Conservation (phyloP, 1,140 invertebrate species). For the Andricus grossulariae region DNA sequence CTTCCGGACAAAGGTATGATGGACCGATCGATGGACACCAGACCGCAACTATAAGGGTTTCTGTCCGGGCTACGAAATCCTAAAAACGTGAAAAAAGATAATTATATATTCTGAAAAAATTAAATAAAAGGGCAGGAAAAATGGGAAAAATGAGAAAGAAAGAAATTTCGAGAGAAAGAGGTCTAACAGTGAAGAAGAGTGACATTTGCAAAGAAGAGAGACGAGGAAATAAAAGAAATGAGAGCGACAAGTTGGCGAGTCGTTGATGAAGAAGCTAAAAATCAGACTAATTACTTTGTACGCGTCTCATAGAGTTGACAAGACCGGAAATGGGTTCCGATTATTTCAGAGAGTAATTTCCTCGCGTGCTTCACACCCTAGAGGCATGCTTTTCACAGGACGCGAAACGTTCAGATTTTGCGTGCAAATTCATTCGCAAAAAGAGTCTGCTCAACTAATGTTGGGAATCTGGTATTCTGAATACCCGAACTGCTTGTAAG, state of each 20-base stretch:
- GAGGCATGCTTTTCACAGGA: neutral
- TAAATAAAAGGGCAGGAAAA: neutral
- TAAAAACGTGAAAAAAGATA: too few species aligned
- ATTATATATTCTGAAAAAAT: neutral
- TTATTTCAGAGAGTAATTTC: conserved; percentile 13
- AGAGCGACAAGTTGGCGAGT: neutral
- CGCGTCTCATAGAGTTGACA: conserved; percentile 26
- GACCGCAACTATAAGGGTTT: too few species aligned
- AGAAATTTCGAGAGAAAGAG: neutral
- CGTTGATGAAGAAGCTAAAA: conserved; percentile 6
- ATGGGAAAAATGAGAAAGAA: neutral
- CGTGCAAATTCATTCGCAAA: conserved; percentile 11
- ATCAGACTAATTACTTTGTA: conserved; percentile 33
- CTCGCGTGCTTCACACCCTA: conserved; percentile 23
- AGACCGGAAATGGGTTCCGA: conserved; percentile 21
- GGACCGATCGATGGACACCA: too few species aligned
- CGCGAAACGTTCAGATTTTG: conserved; percentile 9
- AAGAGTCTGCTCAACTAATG: conserved; percentile 1
- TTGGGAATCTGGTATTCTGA: neutral
- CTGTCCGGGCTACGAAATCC: too few species aligned
- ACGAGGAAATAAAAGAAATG: neutral
- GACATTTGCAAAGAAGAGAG: neutral
- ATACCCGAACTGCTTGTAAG: neutral
- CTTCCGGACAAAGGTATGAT: too few species aligned
- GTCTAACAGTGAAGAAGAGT: neutral